A percentile compares a stretch with the other conserved stretches of the same genome.
These are phyloP conservation scores for Sparus aurata DNA, from an alignment of 2,797 vertebrate species.

Conservation along the genomic window DNA sequence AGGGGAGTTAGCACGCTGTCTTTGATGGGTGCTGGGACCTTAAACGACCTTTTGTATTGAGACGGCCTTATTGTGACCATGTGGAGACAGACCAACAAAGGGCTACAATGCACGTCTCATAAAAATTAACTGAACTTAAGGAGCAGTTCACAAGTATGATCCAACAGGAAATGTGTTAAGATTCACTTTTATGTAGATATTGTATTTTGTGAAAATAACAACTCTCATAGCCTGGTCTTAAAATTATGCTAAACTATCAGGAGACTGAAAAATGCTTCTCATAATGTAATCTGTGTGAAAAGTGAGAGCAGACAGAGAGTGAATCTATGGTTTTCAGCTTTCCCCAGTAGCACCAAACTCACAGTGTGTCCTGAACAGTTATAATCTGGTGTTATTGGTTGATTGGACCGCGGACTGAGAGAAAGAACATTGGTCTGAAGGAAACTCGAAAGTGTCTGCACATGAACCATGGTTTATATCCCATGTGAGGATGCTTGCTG, in stretches of 20 bases:
- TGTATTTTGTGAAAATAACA: constrained; percentile 8
- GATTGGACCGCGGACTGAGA: constrained; percentile 46
- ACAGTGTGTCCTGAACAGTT: constrained; percentile 26
- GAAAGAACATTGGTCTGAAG: constrained; percentile 44
- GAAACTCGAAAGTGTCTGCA: constrained; percentile 1
- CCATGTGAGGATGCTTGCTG: background rate
- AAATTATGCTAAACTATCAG: constrained; percentile 32
- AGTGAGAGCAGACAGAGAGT: constrained; percentile 7
- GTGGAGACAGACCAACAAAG: background rate
- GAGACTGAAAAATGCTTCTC: constrained; percentile 8
- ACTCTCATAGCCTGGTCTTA: constrained; percentile 19
- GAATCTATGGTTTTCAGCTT: constrained; percentile 6
- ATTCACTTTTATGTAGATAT: background rate
- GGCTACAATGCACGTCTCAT: background rate
- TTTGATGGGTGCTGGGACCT: constrained; percentile 72
- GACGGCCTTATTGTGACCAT: constrained; percentile 46
- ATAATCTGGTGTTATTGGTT: constrained; percentile 42
- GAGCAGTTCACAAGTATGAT: background rate
- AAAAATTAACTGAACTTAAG: constrained; percentile 2
- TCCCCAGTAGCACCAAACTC: constrained; percentile 30
- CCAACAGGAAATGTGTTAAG: background rate
- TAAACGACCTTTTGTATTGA: constrained; percentile 57
- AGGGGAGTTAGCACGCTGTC: constrained; percentile 64
- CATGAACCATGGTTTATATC: background rate
- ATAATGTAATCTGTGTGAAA: constrained; percentile 1